phyloP scores from a whole-genome alignment of 2,113 vertebrate species.

The Bambusicola thoracicus region DNA sequence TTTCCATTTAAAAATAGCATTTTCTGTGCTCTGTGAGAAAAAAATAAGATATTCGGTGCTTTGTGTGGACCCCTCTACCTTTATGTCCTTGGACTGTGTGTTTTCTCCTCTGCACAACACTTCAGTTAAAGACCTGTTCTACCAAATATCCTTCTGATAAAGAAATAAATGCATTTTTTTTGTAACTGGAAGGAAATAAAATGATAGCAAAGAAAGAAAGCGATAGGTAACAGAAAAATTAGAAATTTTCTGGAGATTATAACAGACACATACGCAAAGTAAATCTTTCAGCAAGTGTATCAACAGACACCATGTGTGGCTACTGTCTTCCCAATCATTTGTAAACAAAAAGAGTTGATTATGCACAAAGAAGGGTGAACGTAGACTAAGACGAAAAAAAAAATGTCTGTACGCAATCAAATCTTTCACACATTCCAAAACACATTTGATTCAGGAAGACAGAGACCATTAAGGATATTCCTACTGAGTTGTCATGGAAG shows the following conservation, averaged over 20 bases:
- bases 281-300: background rate
- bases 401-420: background rate
- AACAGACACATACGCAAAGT: background rate
- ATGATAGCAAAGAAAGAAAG: background rate
- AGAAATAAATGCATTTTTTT: background rate
- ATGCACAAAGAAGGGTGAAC: background rate
- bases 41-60: background rate
- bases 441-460: background rate
- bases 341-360: background rate
- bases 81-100: fast-evolving
- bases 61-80: background rate
- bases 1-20: background rate
- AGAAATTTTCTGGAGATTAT: background rate
- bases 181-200: background rate
- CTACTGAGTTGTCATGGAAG: background rate
- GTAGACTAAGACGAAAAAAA: background rate
- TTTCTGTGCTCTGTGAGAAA: background rate
- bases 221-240: background rate
- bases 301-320: background rate
- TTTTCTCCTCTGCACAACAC: fast-evolving
- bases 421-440: background rate
- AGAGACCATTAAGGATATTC: background rate
- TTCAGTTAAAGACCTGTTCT: background rate
- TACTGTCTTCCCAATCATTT: background rate
- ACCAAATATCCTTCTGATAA: background rate